phyloP scores from a whole-genome alignment of 2,113 vertebrate genomes.

The Rhynchomys soricoides region DNA sequence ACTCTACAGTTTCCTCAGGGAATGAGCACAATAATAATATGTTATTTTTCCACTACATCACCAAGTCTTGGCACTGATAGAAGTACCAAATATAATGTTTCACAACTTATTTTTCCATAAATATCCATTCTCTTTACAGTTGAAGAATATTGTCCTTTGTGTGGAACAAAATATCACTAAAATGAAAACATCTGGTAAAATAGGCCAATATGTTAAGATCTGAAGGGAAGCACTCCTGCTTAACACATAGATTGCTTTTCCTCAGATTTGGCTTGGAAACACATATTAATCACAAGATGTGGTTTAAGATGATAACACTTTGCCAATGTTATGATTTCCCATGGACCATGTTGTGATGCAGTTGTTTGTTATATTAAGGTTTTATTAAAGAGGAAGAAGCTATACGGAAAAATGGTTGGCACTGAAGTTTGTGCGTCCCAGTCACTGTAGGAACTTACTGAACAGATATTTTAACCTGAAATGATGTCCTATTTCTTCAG shows the following conservation, averaged over 20 bases:
- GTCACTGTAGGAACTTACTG: constrained; percentile 65
- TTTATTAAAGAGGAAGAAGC: constrained; percentile 64
- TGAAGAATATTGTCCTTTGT: constrained; percentile 72
- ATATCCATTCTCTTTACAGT: constrained; percentile 72
- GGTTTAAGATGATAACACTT: constrained; percentile 33
- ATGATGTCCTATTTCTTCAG: constrained; percentile 78
- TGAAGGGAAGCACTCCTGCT: constrained; percentile 9
- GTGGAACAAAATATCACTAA: constrained; percentile 65
- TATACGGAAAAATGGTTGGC: constrained; percentile 70
- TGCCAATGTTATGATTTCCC: not conserved
- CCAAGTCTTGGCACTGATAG: constrained; percentile 56
- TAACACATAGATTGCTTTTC: constrained; percentile 8
- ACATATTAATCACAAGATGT: constrained; percentile 19
- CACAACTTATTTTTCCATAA: constrained; percentile 73
- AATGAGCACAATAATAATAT: constrained; percentile 71
- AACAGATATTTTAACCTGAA: constrained; percentile 72
- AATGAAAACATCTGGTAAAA: constrained; percentile 81
- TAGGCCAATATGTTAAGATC: constrained; percentile 58
- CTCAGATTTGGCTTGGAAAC: not conserved
- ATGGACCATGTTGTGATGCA: not conserved
- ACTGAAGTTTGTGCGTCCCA: constrained; percentile 60
- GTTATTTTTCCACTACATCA: constrained; percentile 41
- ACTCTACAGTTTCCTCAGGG: constrained; percentile 61
- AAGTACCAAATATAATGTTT: constrained; percentile 77
- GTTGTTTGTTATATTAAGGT: constrained; percentile 7